Evolutionary conservation across 2,113 vertebrate genomes (phyloP).

Genomic region (Corythornis madagascariensis): DNA sequence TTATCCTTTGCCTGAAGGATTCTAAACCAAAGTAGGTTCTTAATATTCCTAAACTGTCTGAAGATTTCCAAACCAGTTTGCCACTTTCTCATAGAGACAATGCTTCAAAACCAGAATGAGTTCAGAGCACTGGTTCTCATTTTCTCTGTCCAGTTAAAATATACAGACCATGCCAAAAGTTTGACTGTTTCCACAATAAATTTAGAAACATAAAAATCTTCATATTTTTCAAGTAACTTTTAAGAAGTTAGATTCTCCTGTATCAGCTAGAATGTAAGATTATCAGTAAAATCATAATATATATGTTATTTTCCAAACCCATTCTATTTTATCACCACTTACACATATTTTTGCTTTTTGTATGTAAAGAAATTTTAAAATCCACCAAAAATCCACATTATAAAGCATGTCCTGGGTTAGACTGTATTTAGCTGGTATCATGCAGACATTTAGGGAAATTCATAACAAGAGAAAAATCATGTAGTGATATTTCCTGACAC

Average conservation of each 20-base stretch:
- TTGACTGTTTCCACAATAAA: background rate
- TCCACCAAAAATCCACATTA: background rate
- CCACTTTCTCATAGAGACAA: background rate
- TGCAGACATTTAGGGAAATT: background rate
- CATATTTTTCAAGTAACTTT: background rate
- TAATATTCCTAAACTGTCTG: background rate
- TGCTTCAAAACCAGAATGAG: background rate
- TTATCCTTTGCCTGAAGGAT: background rate
- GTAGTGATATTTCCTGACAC: background rate
- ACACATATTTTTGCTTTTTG: background rate
- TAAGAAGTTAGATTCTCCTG: background rate
- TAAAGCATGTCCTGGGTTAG: background rate
- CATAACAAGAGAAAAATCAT: background rate
- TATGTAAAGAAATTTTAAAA: background rate
- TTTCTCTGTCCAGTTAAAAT: constrained; percentile 11
- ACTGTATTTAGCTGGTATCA: background rate
- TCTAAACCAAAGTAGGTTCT: background rate
- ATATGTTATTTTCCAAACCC: background rate
- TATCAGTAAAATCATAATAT: background rate
- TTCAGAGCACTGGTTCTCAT: background rate
- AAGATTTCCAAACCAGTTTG: constrained; percentile 27
- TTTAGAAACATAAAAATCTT: background rate
- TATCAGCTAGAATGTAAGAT: background rate
- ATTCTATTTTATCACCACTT: background rate
- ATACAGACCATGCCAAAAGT: background rate